Evolutionary conservation across 2,797 vertebrate species (phyloP).

Genomic region (Poeciliopsis infans): DNA sequence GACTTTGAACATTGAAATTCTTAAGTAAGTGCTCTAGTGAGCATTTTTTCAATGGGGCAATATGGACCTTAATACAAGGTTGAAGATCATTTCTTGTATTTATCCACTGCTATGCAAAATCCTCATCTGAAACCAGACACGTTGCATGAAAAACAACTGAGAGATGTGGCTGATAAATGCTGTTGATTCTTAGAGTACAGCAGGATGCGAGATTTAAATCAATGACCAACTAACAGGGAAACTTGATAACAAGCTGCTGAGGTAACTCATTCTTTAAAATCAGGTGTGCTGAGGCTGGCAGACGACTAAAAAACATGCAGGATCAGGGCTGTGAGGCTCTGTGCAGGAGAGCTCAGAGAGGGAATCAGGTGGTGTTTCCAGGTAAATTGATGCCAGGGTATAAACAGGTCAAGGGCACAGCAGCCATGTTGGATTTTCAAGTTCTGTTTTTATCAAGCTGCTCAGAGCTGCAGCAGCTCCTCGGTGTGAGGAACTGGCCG

Average conservation of each 20-base stretch:
- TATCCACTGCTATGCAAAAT: neutral
- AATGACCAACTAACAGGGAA: neutral
- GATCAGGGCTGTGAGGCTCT: neutral
- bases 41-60: neutral
- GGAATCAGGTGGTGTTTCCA: neutral
- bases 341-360: neutral
- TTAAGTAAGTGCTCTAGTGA: neutral
- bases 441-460: slow-evolving; percentile 21
- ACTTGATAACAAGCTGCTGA: neutral
- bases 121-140: neutral
- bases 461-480: slow-evolving; percentile 20
- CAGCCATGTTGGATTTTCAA: slow-evolving; percentile 48
- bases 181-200: neutral
- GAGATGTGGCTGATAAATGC: neutral
- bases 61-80: neutral
- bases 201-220: neutral
- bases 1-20: neutral
- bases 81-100: neutral
- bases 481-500: slow-evolving; percentile 60
- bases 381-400: neutral
- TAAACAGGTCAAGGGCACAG: slow-evolving; percentile 24
- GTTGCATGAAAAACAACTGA: neutral
- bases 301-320: neutral
- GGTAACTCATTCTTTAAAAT: neutral
- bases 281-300: neutral